Conservation (phyloP, 2,113 vertebrate species). For the Jaculus jaculus region DNA sequence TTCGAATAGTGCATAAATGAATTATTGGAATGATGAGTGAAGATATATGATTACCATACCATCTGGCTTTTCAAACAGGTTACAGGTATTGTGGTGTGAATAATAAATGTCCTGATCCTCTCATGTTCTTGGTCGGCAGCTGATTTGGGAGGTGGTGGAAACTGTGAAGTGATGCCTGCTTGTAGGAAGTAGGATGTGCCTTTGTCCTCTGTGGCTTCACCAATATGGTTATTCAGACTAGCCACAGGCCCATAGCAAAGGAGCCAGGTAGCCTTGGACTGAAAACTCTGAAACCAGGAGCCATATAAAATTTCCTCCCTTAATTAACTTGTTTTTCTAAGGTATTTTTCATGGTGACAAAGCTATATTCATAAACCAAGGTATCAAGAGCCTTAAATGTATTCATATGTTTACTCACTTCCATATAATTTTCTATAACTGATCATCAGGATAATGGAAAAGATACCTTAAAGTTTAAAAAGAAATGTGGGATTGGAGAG, state of each 20-base stretch:
- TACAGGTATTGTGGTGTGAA: neutral
- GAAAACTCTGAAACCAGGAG: neutral
- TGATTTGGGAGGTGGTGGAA: neutral
- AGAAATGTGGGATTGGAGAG: too few relatives aligned
- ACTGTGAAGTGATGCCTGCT: neutral
- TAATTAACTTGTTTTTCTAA: neutral
- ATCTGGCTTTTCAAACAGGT: neutral
- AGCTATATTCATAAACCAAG: neutral
- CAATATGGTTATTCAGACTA: rapidly evolving
- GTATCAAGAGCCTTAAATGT: neutral
- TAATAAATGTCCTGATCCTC: neutral
- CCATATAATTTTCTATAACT: neutral
- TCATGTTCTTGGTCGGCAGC: neutral
- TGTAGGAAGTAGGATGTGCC: too few relatives aligned
- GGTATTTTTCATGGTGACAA: neutral
- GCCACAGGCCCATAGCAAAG: neutral
- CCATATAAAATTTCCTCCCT: neutral
- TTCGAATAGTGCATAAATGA: neutral
- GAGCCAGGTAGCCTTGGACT: too few relatives aligned
- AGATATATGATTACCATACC: neutral
- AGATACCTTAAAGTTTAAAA: neutral
- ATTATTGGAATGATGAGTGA: neutral
- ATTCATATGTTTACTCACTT: neutral
- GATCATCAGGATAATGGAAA: neutral
- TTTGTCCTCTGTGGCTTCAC: too few relatives aligned